phyloP scores from a whole-genome alignment of 2,888 invertebrate genomes.

The Cryptops parisi region DNA sequence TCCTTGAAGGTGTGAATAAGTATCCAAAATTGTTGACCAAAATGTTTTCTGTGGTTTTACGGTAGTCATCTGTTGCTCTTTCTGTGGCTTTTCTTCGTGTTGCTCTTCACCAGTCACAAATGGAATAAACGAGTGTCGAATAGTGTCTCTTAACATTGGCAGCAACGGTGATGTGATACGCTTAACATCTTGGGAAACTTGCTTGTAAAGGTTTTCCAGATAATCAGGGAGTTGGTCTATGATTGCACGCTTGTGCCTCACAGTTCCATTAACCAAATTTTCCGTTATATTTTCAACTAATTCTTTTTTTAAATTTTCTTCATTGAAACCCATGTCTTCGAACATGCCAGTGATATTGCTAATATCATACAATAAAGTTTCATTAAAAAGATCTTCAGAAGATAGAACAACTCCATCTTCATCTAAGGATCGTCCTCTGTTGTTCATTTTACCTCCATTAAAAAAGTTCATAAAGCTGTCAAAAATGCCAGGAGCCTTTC shows the following conservation, averaged over 20 bases:
- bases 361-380: not conserved
- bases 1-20: not conserved
- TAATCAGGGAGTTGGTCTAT: not conserved
- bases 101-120: not conserved
- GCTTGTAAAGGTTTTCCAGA: not conserved
- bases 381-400: not conserved
- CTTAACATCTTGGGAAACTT: not conserved
- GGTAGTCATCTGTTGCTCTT: too few relatives aligned
- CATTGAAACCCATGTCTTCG: too few relatives aligned
- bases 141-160: not conserved
- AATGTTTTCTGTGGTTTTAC: not conserved
- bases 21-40: not conserved
- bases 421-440: constrained; percentile 4
- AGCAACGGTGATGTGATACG: not conserved
- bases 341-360: not conserved
- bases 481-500: not conserved
- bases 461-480: constrained; percentile 7
- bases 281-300: not conserved
- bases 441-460: not conserved
- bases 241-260: not conserved
- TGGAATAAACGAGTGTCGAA: not conserved
- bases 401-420: not conserved
- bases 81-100: not conserved
- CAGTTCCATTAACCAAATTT: not conserved
- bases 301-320: not conserved